These are phyloP conservation scores for Holcopasites calliopsidis DNA, from an alignment of 1,140 invertebrate species.

Conservation along the genomic window DNA sequence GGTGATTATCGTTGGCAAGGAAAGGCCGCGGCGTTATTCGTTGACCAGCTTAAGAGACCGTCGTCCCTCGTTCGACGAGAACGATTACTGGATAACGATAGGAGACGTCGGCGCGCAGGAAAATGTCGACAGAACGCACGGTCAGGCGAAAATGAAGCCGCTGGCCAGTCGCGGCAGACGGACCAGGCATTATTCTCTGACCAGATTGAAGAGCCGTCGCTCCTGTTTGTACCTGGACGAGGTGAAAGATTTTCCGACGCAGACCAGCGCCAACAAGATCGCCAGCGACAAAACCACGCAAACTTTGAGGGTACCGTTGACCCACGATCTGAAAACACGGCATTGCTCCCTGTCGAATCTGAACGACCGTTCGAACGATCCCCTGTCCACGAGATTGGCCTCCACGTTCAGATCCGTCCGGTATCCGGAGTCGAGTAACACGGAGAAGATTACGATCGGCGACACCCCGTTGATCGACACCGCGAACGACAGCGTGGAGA, in stretches of 20 bases:
- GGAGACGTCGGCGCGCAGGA: neutral
- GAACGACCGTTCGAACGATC: constrained; percentile 59
- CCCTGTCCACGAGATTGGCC: constrained; percentile 50
- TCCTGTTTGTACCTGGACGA: constrained; percentile 10
- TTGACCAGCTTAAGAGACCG: constrained; percentile 29
- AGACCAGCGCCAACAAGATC: neutral
- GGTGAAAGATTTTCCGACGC: neutral
- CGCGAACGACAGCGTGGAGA: constrained; percentile 63
- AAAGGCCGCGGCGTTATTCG: constrained; percentile 6
- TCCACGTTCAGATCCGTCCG: constrained; percentile 66
- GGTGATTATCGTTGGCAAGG: neutral
- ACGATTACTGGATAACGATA: neutral
- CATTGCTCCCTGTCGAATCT: constrained; percentile 68
- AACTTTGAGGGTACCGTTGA: constrained; percentile 9
- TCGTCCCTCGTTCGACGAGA: constrained; percentile 18
- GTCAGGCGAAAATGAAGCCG: neutral
- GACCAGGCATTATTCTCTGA: constrained; percentile 22
- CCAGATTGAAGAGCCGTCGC: constrained; percentile 19
- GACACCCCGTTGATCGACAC: constrained; percentile 22
- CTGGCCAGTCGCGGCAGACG: constrained; percentile 6
- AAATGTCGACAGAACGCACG: constrained; percentile 1
- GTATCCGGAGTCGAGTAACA: constrained; percentile 11
- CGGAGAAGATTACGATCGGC: constrained; percentile 51
- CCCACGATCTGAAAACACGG: constrained; percentile 48
- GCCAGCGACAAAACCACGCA: constrained; percentile 20